phyloP scores from a whole-genome alignment of 2,888 invertebrate species.

The Apodemia mormo region DNA sequence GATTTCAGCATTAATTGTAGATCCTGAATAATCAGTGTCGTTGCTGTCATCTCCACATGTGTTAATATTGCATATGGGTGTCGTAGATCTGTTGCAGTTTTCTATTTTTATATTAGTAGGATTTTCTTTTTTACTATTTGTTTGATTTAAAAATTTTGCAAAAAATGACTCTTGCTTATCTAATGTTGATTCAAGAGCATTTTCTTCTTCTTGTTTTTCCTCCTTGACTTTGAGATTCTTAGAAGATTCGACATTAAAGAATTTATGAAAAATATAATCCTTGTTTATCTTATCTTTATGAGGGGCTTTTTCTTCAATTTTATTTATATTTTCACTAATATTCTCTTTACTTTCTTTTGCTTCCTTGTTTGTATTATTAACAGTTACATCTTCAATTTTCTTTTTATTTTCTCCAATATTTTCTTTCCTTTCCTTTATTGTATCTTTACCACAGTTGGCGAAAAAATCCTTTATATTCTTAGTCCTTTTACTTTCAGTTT shows the following conservation, averaged over 20 bases:
- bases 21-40: constrained; percentile 66
- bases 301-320: background rate
- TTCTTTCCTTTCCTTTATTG: constrained; percentile 25
- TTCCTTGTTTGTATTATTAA: constrained; percentile 28
- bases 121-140: constrained; percentile 24
- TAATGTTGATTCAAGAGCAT: constrained; percentile 50
- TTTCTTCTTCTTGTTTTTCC: background rate
- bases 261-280: constrained; percentile 9
- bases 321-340: constrained; percentile 7
- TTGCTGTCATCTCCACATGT: constrained; percentile 63
- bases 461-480: constrained; percentile 83
- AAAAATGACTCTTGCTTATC: constrained; percentile 75
- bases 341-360: constrained; percentile 35
- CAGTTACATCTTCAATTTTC: constrained; percentile 11
- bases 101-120: constrained; percentile 23
- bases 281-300: background rate
- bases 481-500: constrained; percentile 72
- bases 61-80: constrained; percentile 53
- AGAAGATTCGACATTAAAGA: constrained; percentile 9
- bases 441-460: constrained; percentile 38
- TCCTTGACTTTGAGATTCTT: constrained; percentile 25
- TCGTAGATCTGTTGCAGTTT: constrained; percentile 34
- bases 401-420: constrained; percentile 21
- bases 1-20: constrained; percentile 74
- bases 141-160: constrained; percentile 58